Evolutionary conservation across 1,140 invertebrate genomes (phyloP).

Genomic region (Bombus superbus): DNA sequence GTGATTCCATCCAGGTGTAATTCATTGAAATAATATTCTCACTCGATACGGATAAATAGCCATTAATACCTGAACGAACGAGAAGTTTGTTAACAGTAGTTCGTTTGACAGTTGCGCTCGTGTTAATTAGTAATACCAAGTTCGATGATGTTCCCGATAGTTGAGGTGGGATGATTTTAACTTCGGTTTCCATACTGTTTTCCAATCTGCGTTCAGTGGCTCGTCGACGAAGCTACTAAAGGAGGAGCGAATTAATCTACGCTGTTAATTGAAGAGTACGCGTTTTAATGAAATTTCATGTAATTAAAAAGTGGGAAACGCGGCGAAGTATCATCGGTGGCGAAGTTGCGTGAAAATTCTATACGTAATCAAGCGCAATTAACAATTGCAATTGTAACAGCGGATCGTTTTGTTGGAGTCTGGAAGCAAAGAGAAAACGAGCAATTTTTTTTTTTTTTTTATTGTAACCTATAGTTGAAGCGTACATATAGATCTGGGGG

Average conservation of each 20-base stretch:
- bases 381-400: background rate
- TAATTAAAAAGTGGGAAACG: background rate
- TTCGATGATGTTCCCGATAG: constrained; percentile 12
- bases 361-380: background rate
- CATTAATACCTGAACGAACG: background rate
- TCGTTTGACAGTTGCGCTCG: background rate
- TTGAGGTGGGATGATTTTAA: background rate
- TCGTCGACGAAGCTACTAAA: background rate
- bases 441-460: too few species aligned
- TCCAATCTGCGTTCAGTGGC: background rate
- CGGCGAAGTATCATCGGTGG: too few species aligned
- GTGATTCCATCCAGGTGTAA: background rate
- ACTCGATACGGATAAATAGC: background rate
- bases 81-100: constrained; percentile 27
- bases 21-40: constrained; percentile 28
- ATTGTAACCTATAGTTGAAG: too few species aligned
- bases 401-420: background rate
- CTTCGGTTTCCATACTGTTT: constrained; percentile 5
- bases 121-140: constrained; percentile 36
- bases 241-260: constrained; percentile 5
- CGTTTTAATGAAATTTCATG: background rate
- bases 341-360: background rate
- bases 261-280: constrained; percentile 11
- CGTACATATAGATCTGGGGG: background rate
- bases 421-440: background rate